Evolutionary conservation across 2,113 vertebrate species (phyloP), one percentile per base, ranked within the genome.

Genomic region (Halichoeres trimaculatus): DNA sequence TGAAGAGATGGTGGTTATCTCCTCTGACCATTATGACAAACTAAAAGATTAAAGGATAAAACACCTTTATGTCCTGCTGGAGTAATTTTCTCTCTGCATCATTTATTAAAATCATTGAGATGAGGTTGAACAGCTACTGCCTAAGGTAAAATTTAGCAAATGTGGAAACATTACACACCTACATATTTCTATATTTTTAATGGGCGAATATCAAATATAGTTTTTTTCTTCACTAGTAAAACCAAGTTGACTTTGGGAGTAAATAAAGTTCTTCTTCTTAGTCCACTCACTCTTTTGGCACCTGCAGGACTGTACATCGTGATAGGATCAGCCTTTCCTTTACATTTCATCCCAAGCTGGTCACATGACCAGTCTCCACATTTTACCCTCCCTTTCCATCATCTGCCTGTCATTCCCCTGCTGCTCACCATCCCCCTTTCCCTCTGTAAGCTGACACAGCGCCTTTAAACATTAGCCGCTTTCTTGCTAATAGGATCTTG

Each of bases 401-500:
- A 41, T 84, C 71, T 74, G 57, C 43, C 65, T 78, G 72, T 85
- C 79, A 71, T 70, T 54, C 78, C 71, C 70, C 67, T 80, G 89
- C 82, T 78, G 70, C 65, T 85, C 85, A 85, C 92, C 93, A 82
- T 85, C 90, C 91, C 93, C 90, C 93, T 83, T 71, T 85, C 35
- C 80, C 85, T 70, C 63, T 71, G 90, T 95, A 94, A 96, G 95
- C 96, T 95, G 96, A 98, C 95, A 92, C 96, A 96, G 96, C 94
- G 90, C 95, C 94, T 96, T 95, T 89, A 93, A 94, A 92, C 89
- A 90, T 95, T 95, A 96, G 94, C 94, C 78, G 95, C 93, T 95
- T 96, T 94, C 89, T 93, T 91, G 52, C 88, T 97, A 97, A 97
- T 96, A 96, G 94, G 96, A 96, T 97, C 93, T 94, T 72, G 53